Percentiles rank a stretch among this genome's conserved stretches.
Conservation (phyloP, 2,888 invertebrate species). For the Thymelicus lineola region DNA sequence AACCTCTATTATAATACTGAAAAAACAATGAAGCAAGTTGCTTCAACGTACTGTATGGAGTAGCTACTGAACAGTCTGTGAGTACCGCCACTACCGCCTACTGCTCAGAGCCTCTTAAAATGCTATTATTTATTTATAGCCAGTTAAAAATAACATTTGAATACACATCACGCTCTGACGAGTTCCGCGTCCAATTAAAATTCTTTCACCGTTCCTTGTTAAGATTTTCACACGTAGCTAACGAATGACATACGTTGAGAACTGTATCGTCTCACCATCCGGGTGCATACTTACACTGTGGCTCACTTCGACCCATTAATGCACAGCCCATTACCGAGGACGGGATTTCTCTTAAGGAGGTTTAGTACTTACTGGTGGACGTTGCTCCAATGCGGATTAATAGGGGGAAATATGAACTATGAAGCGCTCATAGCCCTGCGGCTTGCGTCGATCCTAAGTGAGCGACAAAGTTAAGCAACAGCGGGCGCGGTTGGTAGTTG, state of each 20-base stretch:
- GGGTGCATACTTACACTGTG: neutral
- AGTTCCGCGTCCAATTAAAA: constrained; percentile 35
- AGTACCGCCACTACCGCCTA: constrained; percentile 11
- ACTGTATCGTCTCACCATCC: constrained; percentile 6
- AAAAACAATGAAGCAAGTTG: neutral
- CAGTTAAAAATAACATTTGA: constrained; percentile 34
- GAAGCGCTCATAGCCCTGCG: no score
- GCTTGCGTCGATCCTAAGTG: no score
- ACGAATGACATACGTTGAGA: constrained; percentile 8
- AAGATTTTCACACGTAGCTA: constrained; percentile 18
- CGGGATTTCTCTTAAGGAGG: no score
- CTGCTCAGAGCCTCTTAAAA: constrained; percentile 20
- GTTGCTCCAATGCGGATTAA: no score
- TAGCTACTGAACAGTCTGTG: constrained; percentile 1
- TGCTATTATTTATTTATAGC: constrained; percentile 32
- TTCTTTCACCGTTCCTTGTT: constrained; percentile 28
- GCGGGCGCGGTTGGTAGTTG: no score
- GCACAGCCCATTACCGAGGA: no score
- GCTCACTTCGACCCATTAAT: no score
- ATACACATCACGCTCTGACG: constrained; percentile 16
- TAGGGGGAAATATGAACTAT: no score
- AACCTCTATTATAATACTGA: no score
- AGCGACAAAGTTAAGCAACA: no score
- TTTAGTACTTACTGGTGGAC: no score
- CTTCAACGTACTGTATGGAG: neutral